Evolutionary conservation across 2,113 vertebrate genomes (phyloP), one percentile per base, ranked within the genome.

Genomic region (Mola mola): DNA sequence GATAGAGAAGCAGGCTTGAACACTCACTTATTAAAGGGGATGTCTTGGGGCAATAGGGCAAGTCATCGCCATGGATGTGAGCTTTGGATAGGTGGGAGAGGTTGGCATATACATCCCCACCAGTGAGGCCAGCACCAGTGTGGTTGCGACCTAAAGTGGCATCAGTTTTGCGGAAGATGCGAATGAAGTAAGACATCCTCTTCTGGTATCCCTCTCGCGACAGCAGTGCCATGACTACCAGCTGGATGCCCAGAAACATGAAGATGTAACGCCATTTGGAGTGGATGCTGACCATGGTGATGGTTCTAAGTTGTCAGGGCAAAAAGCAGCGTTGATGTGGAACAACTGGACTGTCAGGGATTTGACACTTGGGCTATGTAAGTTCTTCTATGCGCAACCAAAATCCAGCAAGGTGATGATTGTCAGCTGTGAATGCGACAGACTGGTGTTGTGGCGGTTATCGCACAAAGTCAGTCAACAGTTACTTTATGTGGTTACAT

Each of bases 171-270:
- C 85, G 90, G 63, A 95, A 92, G 72, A 94, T 90, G 8, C 79
- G 78, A 33, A 94, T 86, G 78, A 93, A 92, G 55, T 92, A 92
- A 3, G 77, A 79, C n/a, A 93, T 88, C 48, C 92, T 80, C 55
- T 83, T 90, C 31, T 83, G 89, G 66, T 92, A 91, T 2, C 88
- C 88, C 37, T 93, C 93, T 3, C 85, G 79, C 61, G 92, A 93
- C 34, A 94, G 87, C 47, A 95, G 61, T 0, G 89, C 90, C 90
- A 94, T 89, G 37, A 94, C 84, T 11, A 93, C 90, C 66, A 95
- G 75, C 83, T 95, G 92, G 29, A 92, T 87, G 22, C 91, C 91
- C 64, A 93, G 76, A 66, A 94, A 85, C 80, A 94, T 82, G 52
- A 93, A 78, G 56, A 93, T 63, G 75, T 91, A 89, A 22, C 90